Conservation (phyloP, 2,797 vertebrate species). For the Darevskia mixta region DNA sequence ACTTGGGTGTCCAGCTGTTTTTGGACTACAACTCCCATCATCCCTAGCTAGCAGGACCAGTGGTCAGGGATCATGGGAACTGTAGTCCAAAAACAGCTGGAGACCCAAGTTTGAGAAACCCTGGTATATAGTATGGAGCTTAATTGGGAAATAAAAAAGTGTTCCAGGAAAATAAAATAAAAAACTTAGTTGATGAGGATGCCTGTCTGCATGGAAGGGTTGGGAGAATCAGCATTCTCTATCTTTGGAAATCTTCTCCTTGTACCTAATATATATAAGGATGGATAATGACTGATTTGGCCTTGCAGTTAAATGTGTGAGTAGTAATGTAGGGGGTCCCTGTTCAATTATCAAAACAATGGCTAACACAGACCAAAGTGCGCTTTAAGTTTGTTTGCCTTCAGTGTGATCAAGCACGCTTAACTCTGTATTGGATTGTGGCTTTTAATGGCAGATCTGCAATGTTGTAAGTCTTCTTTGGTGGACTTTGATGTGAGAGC, state of each 20-base stretch:
- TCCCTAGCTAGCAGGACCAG: too few relatives aligned
- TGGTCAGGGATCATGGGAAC: too few relatives aligned
- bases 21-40: too few relatives aligned
- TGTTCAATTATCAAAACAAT: neutral
- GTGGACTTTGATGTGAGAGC: neutral
- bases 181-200: conserved; percentile 24
- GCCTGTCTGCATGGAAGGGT: conserved; percentile 22
- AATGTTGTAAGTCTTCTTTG: neutral
- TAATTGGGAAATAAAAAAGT: conserved; percentile 12
- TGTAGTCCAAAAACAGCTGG: too few relatives aligned
- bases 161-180: neutral
- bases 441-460: neutral
- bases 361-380: neutral
- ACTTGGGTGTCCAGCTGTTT: too few relatives aligned
- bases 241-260: neutral
- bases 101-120: too few relatives aligned
- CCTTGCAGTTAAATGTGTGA: neutral
- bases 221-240: neutral
- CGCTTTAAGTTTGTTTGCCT: neutral
- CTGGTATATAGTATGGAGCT: neutral
- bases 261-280: conserved; percentile 41
- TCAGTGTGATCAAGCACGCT: neutral
- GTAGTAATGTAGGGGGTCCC: neutral
- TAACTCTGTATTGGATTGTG: neutral
- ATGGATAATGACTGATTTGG: conserved; percentile 18